phyloP scores from a whole-genome alignment of 2,113 vertebrate species.

The Dromaius novaehollandiae region DNA sequence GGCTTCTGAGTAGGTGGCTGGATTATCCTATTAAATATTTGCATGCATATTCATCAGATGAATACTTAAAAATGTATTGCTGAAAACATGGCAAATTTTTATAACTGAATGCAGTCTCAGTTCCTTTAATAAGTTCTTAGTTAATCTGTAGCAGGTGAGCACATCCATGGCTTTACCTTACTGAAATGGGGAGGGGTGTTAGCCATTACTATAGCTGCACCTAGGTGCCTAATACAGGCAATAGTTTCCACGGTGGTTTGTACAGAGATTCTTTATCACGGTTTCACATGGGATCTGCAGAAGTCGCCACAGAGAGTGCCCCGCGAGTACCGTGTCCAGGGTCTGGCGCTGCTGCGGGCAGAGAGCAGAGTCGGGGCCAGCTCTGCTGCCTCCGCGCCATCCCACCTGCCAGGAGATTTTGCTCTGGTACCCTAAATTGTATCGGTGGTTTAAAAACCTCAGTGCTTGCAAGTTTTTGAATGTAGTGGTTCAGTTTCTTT shows the following conservation, averaged over 20 bases:
- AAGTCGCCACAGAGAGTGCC: neutral
- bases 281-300: neutral
- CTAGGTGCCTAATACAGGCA: neutral
- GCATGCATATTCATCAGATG: neutral
- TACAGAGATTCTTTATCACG: neutral
- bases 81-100: neutral
- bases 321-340: neutral
- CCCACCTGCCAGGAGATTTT: neutral
- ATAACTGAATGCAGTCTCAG: neutral
- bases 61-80: neutral
- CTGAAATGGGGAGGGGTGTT: too few species aligned
- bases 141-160: slow-evolving; percentile 1
- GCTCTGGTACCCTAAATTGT: neutral
- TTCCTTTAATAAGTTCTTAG: neutral
- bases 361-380: neutral
- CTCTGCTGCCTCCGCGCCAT: neutral
- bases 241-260: neutral
- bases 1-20: slow-evolving; percentile 1
- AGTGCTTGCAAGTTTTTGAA: neutral
- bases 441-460: neutral
- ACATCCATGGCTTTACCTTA: neutral
- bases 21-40: neutral
- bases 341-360: neutral
- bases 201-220: neutral
- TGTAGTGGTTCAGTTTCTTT: slow-evolving; percentile 4